phyloP scores from a whole-genome alignment of 2,113 vertebrate species.

The Caracal caracal region DNA sequence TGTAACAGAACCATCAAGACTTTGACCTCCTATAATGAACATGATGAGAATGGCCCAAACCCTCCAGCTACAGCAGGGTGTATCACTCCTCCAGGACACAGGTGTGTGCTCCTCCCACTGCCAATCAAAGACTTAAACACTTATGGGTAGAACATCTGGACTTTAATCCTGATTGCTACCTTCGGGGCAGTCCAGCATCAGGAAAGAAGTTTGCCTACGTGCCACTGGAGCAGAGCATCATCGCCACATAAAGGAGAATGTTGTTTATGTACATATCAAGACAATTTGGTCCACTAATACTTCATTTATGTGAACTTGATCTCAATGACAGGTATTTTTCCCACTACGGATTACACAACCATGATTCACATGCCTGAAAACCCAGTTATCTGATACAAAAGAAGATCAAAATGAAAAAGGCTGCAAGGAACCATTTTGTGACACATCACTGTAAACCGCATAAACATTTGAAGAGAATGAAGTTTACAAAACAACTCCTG shows the following conservation, averaged over 20 bases:
- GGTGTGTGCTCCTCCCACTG: conserved; percentile 97
- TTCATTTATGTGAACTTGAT: conserved; percentile 94
- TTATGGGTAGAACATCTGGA: conserved; percentile 90
- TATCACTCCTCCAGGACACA: conserved; percentile 96
- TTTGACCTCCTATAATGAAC: conserved; percentile 97
- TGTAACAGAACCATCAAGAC: conserved; percentile 95
- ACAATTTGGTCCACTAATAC: conserved; percentile 96
- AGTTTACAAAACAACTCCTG: neutral
- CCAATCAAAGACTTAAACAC: conserved; percentile 95
- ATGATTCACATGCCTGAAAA: conserved; percentile 98
- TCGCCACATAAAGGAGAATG: conserved; percentile 98
- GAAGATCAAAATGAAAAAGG: conserved; percentile 68
- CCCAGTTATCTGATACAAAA: conserved; percentile 93
- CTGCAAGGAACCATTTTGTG: neutral
- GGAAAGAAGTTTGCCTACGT: conserved; percentile 95
- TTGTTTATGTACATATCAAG: conserved; percentile 98
- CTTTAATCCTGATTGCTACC: conserved; percentile 94
- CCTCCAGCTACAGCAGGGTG: conserved; percentile 91
- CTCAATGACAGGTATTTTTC: conserved; percentile 95
- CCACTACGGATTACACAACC: conserved; percentile 95
- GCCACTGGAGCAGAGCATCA: conserved; percentile 96
- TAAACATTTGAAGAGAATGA: conserved; percentile 24
- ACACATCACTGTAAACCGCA: neutral
- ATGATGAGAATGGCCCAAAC: conserved; percentile 97
- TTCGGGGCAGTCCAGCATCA: conserved; percentile 91